phyloP scores from a whole-genome alignment of 2,113 vertebrate species.

The Leucoraja erinaceus region DNA sequence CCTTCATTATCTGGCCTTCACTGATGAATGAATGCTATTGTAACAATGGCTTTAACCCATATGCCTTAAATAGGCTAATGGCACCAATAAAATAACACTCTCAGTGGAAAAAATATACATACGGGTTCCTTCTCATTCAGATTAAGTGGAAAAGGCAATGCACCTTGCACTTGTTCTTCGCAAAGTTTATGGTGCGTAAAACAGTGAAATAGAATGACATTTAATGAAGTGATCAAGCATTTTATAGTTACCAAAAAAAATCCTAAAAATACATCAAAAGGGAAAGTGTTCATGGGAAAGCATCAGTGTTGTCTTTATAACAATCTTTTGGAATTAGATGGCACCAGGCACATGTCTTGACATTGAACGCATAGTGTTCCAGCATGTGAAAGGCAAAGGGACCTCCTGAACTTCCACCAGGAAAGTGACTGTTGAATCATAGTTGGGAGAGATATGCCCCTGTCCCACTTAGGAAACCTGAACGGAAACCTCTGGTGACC shows the following conservation, averaged over 20 bases:
- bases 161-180: neutral
- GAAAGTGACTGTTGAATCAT: neutral
- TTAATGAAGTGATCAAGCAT: neutral
- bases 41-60: neutral
- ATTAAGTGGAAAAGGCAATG: neutral
- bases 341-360: neutral
- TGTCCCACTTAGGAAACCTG: too few relatives aligned
- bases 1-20: neutral
- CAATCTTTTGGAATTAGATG: neutral
- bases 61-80: neutral
- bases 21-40: neutral
- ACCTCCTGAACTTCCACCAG: neutral
- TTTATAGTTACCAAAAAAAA: neutral
- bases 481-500: too few relatives aligned
- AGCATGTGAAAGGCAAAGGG: neutral
- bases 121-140: neutral
- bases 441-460: too few relatives aligned
- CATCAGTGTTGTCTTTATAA: neutral
- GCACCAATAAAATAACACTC: neutral
- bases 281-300: neutral
- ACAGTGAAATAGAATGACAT: neutral
- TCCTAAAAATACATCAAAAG: neutral
- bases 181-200: neutral
- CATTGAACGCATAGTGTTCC: neutral
- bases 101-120: neutral